A percentile compares a stretch with the other conserved stretches of the same genome.
phyloP scores from a whole-genome alignment of 2,888 invertebrate species.

The Penaeus monodon region DNA sequence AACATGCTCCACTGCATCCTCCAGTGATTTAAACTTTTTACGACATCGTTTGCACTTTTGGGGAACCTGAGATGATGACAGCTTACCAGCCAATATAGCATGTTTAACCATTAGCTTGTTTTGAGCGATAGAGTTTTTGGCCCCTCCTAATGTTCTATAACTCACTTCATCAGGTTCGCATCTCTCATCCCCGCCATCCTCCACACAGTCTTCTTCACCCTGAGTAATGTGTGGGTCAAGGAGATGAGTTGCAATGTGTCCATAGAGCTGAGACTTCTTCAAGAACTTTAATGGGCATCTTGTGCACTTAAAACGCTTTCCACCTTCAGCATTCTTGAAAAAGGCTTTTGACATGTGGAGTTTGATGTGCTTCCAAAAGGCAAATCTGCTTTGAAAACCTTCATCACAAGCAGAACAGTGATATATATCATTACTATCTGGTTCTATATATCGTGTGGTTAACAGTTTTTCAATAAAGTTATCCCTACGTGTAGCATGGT shows the following conservation, averaged over 20 bases:
- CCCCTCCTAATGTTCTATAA: not conserved
- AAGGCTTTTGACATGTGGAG: constrained; percentile 29
- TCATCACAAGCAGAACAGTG: constrained; percentile 50
- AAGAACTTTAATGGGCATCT: constrained; percentile 34
- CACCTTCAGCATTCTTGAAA: constrained; percentile 25
- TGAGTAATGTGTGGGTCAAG: constrained; percentile 11
- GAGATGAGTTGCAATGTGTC: constrained; percentile 35
- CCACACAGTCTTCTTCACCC: not conserved
- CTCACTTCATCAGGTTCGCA: too few relatives aligned
- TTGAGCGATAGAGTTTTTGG: not conserved
- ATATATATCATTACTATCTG: constrained; percentile 15
- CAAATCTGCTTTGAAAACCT: constrained; percentile 20
- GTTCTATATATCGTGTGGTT: not conserved
- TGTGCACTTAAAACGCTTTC: constrained; percentile 17
- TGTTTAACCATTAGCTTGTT: not conserved
- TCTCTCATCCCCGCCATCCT: not conserved
- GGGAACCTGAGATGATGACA: not conserved
- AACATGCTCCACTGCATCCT: constrained; percentile 23
- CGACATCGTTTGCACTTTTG: constrained; percentile 33
- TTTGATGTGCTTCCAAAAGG: constrained; percentile 53
- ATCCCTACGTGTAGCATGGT: constrained; percentile 29
- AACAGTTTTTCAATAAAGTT: constrained; percentile 28
- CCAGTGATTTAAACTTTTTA: constrained; percentile 18
- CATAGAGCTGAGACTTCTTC: constrained; percentile 17
- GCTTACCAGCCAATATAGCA: not conserved